These are phyloP conservation scores for Campaea margaritaria DNA, from an alignment of 2,888 invertebrate genomes.

Conservation along the genomic window DNA sequence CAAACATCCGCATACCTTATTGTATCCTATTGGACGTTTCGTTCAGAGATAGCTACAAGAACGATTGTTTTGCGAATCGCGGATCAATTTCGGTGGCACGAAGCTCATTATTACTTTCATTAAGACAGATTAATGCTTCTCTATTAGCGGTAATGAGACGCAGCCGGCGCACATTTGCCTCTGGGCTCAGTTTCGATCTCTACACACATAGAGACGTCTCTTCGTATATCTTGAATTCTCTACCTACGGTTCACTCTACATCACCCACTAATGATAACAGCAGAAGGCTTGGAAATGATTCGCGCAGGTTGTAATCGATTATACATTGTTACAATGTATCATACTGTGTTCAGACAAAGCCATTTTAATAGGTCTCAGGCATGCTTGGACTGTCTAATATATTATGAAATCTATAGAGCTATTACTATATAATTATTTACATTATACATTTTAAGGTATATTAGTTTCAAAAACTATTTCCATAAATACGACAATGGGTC, in stretches of 20 bases:
- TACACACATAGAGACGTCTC: constrained; percentile 34
- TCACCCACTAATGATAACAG: constrained; percentile 37
- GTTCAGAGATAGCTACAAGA: constrained; percentile 8
- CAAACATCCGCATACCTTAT: neutral
- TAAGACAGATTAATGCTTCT: constrained; percentile 72
- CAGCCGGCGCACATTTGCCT: constrained; percentile 68
- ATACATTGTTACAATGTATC: constrained; percentile 25
- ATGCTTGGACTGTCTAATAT: neutral
- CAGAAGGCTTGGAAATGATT: constrained; percentile 40
- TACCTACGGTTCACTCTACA: constrained; percentile 31
- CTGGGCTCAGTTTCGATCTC: constrained; percentile 53
- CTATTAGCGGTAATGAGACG: constrained; percentile 76
- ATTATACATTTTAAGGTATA: too few species aligned
- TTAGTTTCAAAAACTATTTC: too few species aligned
- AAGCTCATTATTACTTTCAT: constrained; percentile 70
- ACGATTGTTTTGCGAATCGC: constrained; percentile 13
- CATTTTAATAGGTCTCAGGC: neutral
- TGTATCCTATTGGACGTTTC: constrained; percentile 1
- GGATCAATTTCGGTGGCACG: constrained; percentile 53
- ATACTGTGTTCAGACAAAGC: constrained; percentile 5
- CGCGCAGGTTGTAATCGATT: constrained; percentile 39
- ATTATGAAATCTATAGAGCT: too few species aligned
- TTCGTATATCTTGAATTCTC: constrained; percentile 12
- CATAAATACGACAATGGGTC: too few species aligned
- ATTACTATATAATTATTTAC: too few species aligned